phyloP scores from a whole-genome alignment of 2,888 invertebrate species.

The Amblyteles armatorius region DNA sequence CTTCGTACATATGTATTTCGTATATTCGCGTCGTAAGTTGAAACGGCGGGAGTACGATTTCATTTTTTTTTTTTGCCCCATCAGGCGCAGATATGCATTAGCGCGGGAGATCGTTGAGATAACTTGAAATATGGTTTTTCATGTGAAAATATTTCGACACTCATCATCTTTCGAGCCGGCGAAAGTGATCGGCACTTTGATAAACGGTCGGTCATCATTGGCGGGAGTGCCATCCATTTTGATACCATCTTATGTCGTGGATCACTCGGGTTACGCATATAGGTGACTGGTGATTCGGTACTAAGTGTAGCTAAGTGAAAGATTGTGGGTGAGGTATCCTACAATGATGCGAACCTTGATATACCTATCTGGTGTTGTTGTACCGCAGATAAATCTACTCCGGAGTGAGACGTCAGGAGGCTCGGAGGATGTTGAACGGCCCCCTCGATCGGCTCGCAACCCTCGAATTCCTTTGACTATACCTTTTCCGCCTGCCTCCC shows the following conservation, averaged over 20 bases:
- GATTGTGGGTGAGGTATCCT: neutral
- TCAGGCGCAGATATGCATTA: slow-evolving; percentile 49
- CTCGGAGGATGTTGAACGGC: slow-evolving; percentile 45
- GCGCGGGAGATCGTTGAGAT: slow-evolving; percentile 1
- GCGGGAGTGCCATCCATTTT: neutral
- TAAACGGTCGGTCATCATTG: slow-evolving; percentile 8
- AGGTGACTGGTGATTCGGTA: neutral
- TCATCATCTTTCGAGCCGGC: neutral
- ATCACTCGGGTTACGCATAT: neutral
- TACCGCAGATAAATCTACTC: slow-evolving; percentile 34
- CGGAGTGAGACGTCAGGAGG: slow-evolving; percentile 50
- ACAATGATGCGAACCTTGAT: neutral
- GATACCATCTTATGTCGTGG: neutral
- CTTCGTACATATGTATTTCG: slow-evolving; percentile 10
- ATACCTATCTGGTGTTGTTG: slow-evolving; percentile 14
- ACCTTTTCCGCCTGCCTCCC: slow-evolving; percentile 12
- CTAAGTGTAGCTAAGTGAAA: slow-evolving; percentile 20
- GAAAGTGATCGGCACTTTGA: slow-evolving; percentile 5
- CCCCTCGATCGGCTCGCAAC: slow-evolving; percentile 54
- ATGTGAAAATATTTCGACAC: neutral
- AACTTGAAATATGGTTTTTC: neutral
- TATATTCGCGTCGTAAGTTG: slow-evolving; percentile 5
- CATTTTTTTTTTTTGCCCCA: slow-evolving; percentile 18
- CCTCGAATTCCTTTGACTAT: slow-evolving; percentile 47
- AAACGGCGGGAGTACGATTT: slow-evolving; percentile 26